Evolutionary conservation across 2,113 vertebrate species (phyloP), one percentile per base, ranked within the genome.

Genomic region (Cichladusa arquata): DNA sequence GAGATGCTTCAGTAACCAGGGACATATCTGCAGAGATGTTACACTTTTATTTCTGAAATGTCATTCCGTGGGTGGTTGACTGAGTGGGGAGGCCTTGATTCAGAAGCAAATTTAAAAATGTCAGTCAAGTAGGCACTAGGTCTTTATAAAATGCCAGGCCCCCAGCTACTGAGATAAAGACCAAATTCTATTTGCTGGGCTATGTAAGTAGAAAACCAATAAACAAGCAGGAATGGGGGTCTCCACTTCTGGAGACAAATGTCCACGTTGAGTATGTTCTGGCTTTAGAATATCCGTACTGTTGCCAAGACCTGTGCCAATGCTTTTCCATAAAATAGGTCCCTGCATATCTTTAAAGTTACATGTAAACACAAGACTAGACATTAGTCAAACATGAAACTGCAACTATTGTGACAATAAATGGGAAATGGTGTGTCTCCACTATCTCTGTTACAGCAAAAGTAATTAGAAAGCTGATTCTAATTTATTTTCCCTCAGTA

Each of bases 21-120:
- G 50, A 66, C 45, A 86, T 57, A 91, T 80, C 36, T 87, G 51
- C 73, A 74, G 60, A 93, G 28, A 77, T 48, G 54, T 25, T 82
- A 40, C 8, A 4, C 24, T 94, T 96, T 91, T 89, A 80, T 88
- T 94, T 90, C 85, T 95, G 71, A 94, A 93, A 95, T 95, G 71
- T 77, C 94, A 62, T 85, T 80, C 74, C 83, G 74, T 93, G 60
- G 54, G 71, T 93, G 79, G 53, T 42, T 91, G 34, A 85, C 66
- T 82, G 70, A 85, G 90, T 76, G 54, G 34, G 33, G 34, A 80
- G 6, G 29, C 50, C 74, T 94, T 91, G 74, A 88, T 86, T 80
- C 80, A 78, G 62, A 92, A 73, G 19, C 0, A 0, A 76, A 64
- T 95, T 94, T 87, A 0, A 70, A 95, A 93, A 87, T 69, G 42